Evolutionary conservation across 2,113 vertebrate genomes (phyloP), one percentile per base, ranked within the genome.

Genomic region (Ovis canadensis): DNA sequence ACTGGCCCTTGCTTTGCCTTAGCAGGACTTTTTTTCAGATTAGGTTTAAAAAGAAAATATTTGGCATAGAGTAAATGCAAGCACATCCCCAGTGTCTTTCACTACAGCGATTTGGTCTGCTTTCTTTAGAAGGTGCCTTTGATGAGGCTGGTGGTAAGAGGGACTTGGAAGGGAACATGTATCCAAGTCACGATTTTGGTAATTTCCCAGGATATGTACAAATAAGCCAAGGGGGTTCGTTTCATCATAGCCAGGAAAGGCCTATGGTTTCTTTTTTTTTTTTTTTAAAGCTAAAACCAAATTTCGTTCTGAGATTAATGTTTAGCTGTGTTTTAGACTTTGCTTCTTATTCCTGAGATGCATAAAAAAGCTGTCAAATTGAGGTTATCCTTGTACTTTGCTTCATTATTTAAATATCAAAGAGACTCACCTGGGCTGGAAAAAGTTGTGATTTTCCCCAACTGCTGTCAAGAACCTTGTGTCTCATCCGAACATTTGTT

Each of bases 281-380:
- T 74, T 71, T 77, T 23, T 40, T 5, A 5, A 77, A 50, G 36
- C 36, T 89, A 82, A 45, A 55, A 36, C 0, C 7, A 45, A 64
- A 82, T 84, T 97, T 95, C 16, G 29, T 48, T 96, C 85, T 50
- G 62, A 84, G 90, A 19, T 82, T 52, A 85, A 15, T 33, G 27
- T 55, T 91, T 10, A 36, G 8, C 15, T 23, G 29, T 59, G 6
- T 64, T 95, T 91, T 84, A 40, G 31, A n/a, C 9, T 27, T 48
- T 78, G 43, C 14, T 43, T 82, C 19, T 7, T 55, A 11, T 67
- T 57, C 60, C 23, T 19, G 60, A 40, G 7, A 52, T 43, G 8
- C 54, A 43, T 17, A 43, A 31, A 85, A 50, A 62, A 60, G 31
- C 4, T 60, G 29, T 27, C 36, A 43, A 45, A 50, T 3, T 4